These are phyloP conservation scores for Pomacea canaliculata DNA, from an alignment of 2,888 invertebrate genomes.

Conservation along the genomic window DNA sequence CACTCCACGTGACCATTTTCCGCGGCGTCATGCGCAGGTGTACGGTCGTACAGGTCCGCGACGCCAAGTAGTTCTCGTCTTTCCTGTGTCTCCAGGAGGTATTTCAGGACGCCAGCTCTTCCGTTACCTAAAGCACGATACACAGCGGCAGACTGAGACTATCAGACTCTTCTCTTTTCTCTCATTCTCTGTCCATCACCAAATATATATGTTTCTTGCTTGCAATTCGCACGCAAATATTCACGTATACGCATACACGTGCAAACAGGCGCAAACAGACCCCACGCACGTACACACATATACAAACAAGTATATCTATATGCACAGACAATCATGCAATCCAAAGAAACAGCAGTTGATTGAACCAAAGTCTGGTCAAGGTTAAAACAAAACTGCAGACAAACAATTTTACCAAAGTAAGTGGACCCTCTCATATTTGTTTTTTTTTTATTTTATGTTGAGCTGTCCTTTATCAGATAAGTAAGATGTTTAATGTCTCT, in stretches of 20 bases:
- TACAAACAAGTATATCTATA: too few species aligned
- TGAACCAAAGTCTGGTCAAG: too few species aligned
- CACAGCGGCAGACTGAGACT: background rate
- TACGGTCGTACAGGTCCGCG: constrained; percentile 86
- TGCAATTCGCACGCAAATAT: background rate
- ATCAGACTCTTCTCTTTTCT: background rate
- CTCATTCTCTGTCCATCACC: background rate
- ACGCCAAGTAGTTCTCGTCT: constrained; percentile 73
- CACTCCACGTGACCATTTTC: constrained; percentile 76
- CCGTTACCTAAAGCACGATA: constrained; percentile 72
- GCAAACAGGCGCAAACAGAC: too few species aligned
- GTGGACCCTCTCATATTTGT: too few species aligned
- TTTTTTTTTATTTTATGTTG: too few species aligned
- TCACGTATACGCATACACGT: background rate
- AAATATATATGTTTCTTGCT: background rate
- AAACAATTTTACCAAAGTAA: too few species aligned
- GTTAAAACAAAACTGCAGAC: too few species aligned
- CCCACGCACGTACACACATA: too few species aligned
- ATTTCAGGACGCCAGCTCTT: constrained; percentile 78
- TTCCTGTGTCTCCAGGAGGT: constrained; percentile 86
- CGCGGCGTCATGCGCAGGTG: constrained; percentile 89
- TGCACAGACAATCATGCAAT: too few species aligned
- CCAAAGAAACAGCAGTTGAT: too few species aligned
- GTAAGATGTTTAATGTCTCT: too few species aligned
- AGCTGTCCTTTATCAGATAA: too few species aligned